These are phyloP conservation scores for Apteryx owenii DNA, from an alignment of 2,113 vertebrate species.

Conservation along the genomic window DNA sequence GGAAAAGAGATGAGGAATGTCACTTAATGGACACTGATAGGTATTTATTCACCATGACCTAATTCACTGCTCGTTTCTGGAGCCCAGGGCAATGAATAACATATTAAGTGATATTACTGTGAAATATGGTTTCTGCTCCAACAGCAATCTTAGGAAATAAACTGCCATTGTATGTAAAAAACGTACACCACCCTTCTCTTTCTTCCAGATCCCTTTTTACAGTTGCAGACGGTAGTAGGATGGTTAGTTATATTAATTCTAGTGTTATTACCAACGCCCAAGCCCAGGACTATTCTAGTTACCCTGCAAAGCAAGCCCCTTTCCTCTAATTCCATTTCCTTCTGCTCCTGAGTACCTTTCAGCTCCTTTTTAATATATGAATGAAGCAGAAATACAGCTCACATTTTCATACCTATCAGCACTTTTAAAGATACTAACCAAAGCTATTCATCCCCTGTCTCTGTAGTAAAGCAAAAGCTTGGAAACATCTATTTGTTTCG, in stretches of 20 bases:
- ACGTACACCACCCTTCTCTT: background rate
- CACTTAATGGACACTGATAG: conserved; percentile 59
- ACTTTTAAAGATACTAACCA: conserved; percentile 26
- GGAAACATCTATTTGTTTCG: conserved; percentile 17
- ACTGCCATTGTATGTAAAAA: conserved; percentile 40
- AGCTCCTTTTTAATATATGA: background rate
- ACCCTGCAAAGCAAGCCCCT: background rate
- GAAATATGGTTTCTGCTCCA: conserved; percentile 65
- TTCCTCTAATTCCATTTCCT: background rate
- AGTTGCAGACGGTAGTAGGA: background rate
- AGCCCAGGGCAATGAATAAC: conserved; percentile 66
- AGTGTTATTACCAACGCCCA: background rate
- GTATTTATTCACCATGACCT: conserved; percentile 66
- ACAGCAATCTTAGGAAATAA: conserved; percentile 51
- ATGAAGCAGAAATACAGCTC: background rate
- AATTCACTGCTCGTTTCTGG: conserved; percentile 45
- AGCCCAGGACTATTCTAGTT: background rate
- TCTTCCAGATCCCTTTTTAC: background rate
- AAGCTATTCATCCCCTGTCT: background rate
- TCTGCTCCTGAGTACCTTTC: background rate
- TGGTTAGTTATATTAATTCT: background rate
- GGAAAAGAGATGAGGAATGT: conserved; percentile 45
- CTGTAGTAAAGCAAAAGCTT: background rate
- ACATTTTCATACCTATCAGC: background rate
- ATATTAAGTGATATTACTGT: conserved; percentile 68